Conservation (phyloP, 2,888 invertebrate genomes). For the Operophtera brumata region DNA sequence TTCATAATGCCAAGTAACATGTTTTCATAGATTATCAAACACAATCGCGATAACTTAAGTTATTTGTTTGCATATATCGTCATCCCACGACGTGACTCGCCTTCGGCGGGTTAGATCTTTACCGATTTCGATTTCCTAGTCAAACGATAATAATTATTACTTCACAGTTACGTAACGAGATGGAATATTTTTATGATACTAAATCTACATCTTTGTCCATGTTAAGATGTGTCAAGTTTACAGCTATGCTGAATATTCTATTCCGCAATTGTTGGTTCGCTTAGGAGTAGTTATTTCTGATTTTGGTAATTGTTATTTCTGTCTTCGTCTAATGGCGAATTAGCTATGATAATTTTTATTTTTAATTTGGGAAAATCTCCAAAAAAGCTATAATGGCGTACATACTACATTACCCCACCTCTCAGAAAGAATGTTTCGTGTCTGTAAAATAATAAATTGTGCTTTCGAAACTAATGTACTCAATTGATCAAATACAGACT, state of each 20-base stretch:
- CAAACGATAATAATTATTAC: conserved; percentile 40
- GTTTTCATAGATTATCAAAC: conserved; percentile 24
- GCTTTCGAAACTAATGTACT: too few species aligned
- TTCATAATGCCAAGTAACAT: conserved; percentile 9
- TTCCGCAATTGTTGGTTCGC: background rate
- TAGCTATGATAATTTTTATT: too few species aligned
- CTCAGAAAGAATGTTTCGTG: too few species aligned
- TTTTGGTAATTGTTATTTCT: background rate
- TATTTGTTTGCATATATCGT: conserved; percentile 20
- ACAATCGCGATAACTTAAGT: conserved; percentile 23
- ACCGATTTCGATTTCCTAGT: conserved; percentile 41
- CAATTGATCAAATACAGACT: too few species aligned
- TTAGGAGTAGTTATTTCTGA: background rate
- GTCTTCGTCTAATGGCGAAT: too few species aligned
- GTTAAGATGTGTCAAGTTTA: background rate
- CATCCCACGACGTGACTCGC: conserved; percentile 41
- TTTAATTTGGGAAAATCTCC: too few species aligned
- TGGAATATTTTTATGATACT: conserved; percentile 26
- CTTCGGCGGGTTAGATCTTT: conserved; percentile 36
- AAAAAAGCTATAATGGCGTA: too few species aligned
- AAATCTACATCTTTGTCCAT: conserved; percentile 12
- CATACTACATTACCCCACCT: too few species aligned
- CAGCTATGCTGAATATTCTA: background rate
- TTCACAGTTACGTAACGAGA: conserved; percentile 38
- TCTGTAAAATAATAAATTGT: too few species aligned